A percentile compares a stretch with the other conserved stretches of the same genome.
phyloP scores from a whole-genome alignment of 2,888 invertebrate genomes.

The Petrolisthes cinctipes region DNA sequence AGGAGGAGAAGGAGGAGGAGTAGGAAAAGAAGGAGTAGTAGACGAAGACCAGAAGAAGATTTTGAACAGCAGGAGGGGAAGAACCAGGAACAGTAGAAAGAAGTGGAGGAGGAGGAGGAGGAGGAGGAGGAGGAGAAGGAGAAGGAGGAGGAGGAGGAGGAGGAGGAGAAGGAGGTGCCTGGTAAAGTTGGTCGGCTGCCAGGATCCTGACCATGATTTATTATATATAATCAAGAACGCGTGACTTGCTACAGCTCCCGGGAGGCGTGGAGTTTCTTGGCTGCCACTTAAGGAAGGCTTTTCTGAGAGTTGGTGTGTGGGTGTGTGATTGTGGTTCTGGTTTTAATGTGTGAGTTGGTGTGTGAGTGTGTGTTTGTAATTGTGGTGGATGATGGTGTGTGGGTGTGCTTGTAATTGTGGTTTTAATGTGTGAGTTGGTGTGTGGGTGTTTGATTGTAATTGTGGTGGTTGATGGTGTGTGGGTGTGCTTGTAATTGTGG shows the following conservation, averaged over 20 bases:
- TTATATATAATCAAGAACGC: conserved; percentile 19
- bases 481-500: too few species aligned
- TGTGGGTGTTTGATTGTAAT: conserved; percentile 11
- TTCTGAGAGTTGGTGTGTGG: too few species aligned
- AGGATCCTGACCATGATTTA: conserved; percentile 21
- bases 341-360: too few species aligned
- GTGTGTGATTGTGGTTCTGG: too few species aligned
- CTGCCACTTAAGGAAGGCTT: too few species aligned
- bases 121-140: not conserved
- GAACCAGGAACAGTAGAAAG: not conserved
- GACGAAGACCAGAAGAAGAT: not conserved
- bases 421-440: not conserved
- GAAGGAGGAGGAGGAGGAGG: not conserved
- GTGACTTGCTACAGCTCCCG: conserved; percentile 21
- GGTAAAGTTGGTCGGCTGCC: conserved; percentile 10
- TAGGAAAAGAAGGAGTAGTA: not conserved
- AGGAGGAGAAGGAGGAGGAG: not conserved
- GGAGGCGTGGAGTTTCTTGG: not conserved
- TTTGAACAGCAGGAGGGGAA: not conserved
- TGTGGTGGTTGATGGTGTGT: too few species aligned
- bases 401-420: too few species aligned
- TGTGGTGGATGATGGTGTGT: too few species aligned
- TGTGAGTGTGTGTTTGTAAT: too few species aligned
- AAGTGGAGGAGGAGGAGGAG: not conserved
- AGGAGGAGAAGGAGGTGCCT: not conserved